Evolutionary conservation across 2,888 invertebrate species (phyloP).

Genomic region (Lepidocyrtoides sp.): DNA sequence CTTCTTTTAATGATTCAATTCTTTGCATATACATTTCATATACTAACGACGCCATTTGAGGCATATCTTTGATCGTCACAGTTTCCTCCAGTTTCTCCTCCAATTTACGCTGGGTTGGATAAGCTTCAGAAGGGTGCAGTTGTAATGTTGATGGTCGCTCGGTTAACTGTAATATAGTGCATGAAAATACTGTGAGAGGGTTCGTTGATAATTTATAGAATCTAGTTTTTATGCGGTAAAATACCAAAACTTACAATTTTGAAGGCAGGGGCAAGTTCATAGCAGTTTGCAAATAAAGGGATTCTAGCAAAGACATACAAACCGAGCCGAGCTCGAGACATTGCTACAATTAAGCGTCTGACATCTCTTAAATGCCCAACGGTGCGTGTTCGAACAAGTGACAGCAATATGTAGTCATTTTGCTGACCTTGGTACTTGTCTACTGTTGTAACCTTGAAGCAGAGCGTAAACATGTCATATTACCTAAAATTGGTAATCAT

Average conservation of each 20-base stretch:
- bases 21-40: constrained; percentile 95
- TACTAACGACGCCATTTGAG: constrained; percentile 98
- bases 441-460: constrained; percentile 93
- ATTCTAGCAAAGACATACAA: constrained; percentile 98
- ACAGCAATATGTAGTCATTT: constrained; percentile 98
- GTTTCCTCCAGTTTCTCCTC: constrained; percentile 86
- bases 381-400: constrained; percentile 97
- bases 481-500: no score
- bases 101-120: constrained; percentile 90
- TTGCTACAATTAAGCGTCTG: constrained; percentile 98
- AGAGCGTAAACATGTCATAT: no score
- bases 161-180: constrained; percentile 89
- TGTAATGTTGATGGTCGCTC: constrained; percentile 93
- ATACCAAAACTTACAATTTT: constrained; percentile 89
- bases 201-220: not conserved
- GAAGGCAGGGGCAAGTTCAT: constrained; percentile 98
- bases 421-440: constrained; percentile 99
- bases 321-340: constrained; percentile 98
- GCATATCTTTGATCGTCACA: constrained; percentile 93
- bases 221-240: no score
- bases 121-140: constrained; percentile 93
- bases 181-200: not conserved
- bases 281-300: constrained; percentile 97
- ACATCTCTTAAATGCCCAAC: constrained; percentile 99
- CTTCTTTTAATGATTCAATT: constrained; percentile 88